These are phyloP conservation scores for Laticauda laticaudata DNA, from an alignment of 2,113 vertebrate species.

Conservation along the genomic window DNA sequence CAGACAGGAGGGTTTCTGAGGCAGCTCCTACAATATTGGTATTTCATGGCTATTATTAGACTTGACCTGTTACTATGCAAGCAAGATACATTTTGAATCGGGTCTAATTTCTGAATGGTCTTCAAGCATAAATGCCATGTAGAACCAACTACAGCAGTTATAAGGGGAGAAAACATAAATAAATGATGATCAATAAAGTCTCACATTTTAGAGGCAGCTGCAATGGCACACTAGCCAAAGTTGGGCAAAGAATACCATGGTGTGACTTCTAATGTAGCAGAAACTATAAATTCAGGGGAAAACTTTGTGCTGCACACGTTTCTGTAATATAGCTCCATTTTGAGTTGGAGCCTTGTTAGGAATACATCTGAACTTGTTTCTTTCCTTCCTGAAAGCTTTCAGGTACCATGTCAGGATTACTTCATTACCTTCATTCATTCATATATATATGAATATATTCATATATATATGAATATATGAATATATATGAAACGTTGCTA, in stretches of 20 bases:
- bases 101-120: neutral
- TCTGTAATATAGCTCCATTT: neutral
- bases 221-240: neutral
- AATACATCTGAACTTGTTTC: neutral
- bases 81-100: neutral
- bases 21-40: neutral
- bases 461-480: too few relatives aligned
- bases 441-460: too few relatives aligned
- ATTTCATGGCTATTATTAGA: neutral
- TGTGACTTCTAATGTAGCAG: neutral
- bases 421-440: neutral
- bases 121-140: neutral
- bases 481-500: too few relatives aligned
- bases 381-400: neutral
- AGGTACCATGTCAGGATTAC: neutral
- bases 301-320: neutral
- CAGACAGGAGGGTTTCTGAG: neutral
- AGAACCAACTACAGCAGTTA: neutral
- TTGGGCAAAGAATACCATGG: neutral
- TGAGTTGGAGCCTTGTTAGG: neutral
- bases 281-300: neutral
- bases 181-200: neutral
- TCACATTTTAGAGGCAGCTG: neutral
- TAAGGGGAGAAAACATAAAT: neutral
- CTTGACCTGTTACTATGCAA: neutral